Percentiles rank a stretch among this genome's conserved stretches.
These are phyloP conservation scores for Parazoanthus atlanticus DNA, from an alignment of 92 coral and sea anemone genomes.

Conservation along the genomic window DNA sequence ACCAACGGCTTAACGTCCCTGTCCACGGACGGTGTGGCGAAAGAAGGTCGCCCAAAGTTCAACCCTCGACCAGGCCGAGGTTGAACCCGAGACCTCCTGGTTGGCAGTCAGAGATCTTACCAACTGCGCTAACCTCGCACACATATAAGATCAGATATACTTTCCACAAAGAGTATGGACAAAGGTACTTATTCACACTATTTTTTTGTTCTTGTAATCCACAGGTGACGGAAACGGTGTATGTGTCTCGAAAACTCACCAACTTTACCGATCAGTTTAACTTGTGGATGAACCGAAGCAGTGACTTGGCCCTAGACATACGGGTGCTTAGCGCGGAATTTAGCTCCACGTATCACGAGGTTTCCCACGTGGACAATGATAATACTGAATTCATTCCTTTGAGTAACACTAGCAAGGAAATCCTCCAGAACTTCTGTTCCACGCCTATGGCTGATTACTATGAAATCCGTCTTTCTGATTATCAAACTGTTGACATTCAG, in stretches of 20 bases:
- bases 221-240: conserved; percentile 54
- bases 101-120: too few species aligned
- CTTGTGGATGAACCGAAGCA: conserved; percentile 76
- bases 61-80: too few species aligned
- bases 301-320: conserved; percentile 65
- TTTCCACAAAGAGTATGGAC: background rate
- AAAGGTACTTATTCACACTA: too few species aligned
- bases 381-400: conserved; percentile 43
- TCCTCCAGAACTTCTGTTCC: conserved; percentile 53
- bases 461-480: conserved; percentile 34
- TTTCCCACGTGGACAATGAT: conserved; percentile 57
- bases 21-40: too few species aligned
- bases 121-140: too few species aligned
- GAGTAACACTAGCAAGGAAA: background rate
- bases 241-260: conserved; percentile 39
- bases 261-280: conserved; percentile 48
- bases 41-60: too few species aligned
- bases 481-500: conserved; percentile 49
- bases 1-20: too few species aligned
- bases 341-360: conserved; percentile 74
- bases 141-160: background rate
- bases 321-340: conserved; percentile 57
- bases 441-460: conserved; percentile 73
- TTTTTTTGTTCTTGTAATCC: background rate
- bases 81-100: too few species aligned